Evolutionary conservation across 2,888 invertebrate species (phyloP), one percentile per base, ranked within the genome.

Genomic region (Zaprionus bogoriensis): DNA sequence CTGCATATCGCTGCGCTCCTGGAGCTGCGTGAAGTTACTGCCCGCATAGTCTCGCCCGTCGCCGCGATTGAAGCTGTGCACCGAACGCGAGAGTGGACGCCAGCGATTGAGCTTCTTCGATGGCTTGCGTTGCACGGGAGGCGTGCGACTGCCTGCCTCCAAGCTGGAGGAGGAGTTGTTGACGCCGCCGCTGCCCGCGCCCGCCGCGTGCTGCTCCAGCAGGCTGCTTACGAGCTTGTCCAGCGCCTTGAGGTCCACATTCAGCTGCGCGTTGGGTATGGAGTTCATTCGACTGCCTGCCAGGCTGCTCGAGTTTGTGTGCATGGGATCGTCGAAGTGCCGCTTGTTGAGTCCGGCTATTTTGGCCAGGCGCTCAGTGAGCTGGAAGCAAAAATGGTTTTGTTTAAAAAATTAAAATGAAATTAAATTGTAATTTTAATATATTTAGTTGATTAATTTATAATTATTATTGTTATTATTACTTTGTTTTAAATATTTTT

Each of bases 191-290:
- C 50, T 44, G 5, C 55, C 57, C 4, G 60, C 59, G 5, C 66
- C 62, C 9, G 73, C 58, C 4, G 69, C 48, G 47, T 88, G 88
- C 61, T 92, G 90, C 27, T 93, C 93, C 14, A 95, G 87, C 12
- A 95, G 89, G 25, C 93, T 93, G 20, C 93, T 93, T 9, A 95
- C 92, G 17, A 94, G 91, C 83, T 93, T 93, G 80, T 95, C 95
- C 45, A 94, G 89, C 1, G 93, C 92, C 23, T 92, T 93, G 28
- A 94, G 92, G 74, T 95, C 94, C 30, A 88, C 88, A 61, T 93
- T 93, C 6, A 91, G 82, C 71, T 91, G 92, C 0, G 93, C 91
- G 52, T 81, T 92, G 67, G 77, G 88, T 60, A 74, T 88, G 1
- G 89, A 87, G 27, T 88, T 88, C 74, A 89, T 82, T 20, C 87